Conservation (phyloP, 2,888 invertebrate genomes). For the Loripinus fragilis region DNA sequence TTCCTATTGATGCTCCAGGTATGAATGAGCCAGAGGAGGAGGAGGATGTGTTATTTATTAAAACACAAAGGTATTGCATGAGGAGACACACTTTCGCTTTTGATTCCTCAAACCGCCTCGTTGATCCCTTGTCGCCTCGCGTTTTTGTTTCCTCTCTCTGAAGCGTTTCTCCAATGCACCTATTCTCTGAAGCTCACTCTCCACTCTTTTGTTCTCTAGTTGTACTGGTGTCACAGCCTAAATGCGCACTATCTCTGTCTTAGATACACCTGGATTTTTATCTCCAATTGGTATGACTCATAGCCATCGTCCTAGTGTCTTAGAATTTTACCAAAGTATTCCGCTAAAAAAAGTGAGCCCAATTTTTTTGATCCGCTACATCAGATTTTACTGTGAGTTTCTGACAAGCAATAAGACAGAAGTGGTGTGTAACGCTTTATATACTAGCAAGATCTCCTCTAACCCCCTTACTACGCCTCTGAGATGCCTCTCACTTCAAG, state of each 20-base stretch:
- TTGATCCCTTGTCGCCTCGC: neutral
- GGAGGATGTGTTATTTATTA: neutral
- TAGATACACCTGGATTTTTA: neutral
- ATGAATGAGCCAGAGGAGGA: slow-evolving; percentile 5
- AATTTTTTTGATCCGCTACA: neutral
- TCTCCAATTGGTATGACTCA: slow-evolving; percentile 12
- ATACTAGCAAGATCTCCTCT: no score
- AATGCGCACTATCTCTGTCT: slow-evolving; percentile 8
- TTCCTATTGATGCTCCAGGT: neutral
- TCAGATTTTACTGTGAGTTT: no score
- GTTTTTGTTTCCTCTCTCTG: neutral
- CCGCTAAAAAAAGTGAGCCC: neutral
- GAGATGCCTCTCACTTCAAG: no score
- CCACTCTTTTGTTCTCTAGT: slow-evolving; percentile 5
- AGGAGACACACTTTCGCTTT: neutral
- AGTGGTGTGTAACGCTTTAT: no score
- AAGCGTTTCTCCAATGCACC: neutral
- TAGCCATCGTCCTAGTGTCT: neutral
- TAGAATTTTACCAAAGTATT: neutral
- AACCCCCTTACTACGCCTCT: no score
- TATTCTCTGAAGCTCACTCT: slow-evolving; percentile 7
- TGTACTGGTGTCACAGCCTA: slow-evolving; percentile 12
- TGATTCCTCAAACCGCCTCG: neutral
- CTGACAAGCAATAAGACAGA: no score
- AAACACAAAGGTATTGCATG: neutral